Conservation (phyloP, 35 echinoderm and acorn worm species). For the Ptychodera flava region DNA sequence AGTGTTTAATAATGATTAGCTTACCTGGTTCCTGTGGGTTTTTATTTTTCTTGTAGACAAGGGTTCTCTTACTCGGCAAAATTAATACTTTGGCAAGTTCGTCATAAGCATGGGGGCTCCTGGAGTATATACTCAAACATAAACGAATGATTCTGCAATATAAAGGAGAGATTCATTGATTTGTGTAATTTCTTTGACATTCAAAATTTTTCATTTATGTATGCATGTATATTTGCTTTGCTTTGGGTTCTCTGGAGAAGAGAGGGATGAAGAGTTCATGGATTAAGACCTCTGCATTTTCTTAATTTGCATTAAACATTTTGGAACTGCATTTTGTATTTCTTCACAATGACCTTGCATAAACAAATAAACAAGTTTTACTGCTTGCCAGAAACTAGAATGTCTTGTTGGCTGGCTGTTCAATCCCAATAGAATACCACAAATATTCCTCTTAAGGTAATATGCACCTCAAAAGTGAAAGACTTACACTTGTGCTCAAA, state of each 20-base stretch:
- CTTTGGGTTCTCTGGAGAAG: no score
- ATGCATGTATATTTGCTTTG: not conserved
- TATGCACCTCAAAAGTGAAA: no score
- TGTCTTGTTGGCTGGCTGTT: no score
- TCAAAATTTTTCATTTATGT: not conserved
- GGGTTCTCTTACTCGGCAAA: not conserved
- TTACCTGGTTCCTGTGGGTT: not conserved
- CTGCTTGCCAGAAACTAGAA: no score
- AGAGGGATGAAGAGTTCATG: no score
- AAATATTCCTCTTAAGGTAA: no score
- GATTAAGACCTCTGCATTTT: no score
- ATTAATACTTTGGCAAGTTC: not conserved
- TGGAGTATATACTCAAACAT: not conserved
- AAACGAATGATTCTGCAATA: not conserved
- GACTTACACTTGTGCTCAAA: no score
- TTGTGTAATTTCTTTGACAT: not conserved
- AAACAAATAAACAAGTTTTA: no score
- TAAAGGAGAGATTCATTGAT: not conserved
- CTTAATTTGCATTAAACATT: not conserved
- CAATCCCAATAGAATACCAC: no score
- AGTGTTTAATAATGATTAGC: not conserved
- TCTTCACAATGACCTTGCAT: no score
- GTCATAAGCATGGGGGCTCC: not conserved
- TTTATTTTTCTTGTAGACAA: not conserved
- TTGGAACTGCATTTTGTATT: not conserved